Base-by-base conservation (phyloP, 2,888 invertebrate species). In the Mycogona germanica region DNA sequence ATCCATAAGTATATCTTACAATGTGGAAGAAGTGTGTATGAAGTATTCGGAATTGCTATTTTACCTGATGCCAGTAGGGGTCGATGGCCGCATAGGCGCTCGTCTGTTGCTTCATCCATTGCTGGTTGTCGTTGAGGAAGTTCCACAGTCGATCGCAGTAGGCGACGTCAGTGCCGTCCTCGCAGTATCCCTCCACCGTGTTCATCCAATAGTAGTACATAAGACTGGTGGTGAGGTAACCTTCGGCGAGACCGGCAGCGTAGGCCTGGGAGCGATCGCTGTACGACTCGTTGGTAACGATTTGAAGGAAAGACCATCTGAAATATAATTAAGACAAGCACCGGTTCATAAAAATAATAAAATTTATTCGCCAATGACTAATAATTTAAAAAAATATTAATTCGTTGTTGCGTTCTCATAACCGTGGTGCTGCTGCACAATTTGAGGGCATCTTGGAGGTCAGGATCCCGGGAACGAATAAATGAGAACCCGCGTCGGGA, bases 51-150 rank as follows among this genome's bases (percentile, higher is more conserved):
- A 2, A 3, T 3, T 37, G 37, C n/a, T 37, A 37, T 37, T 23
- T 42, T 25, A 88, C 81, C 73, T 91, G 88, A 69, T 88, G 85
- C 89, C 89, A 92, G 66, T 83, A 82, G 44, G 85, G 79, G 69
- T 81, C 79, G 5, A 65, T 72, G 60, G 63, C 63, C 61, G 69
- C 62, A 7, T 66, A 58, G 59, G 64, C 67, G 3, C 70, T 67
- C 1, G 82, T 79, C 60, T 76, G 74, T n/a, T 73, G 68, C 56
- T 77, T 74, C 67, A 81, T 78, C 66, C 75, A 78, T 25, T 75
- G 73, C 1, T 76, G 71, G 56, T 87, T 85, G 46, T 77, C 74
- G 2, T 76, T 73, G 23, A 89, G 72, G 64, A 78, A 79, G 44
- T 76, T 73, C 56, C 78, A 75, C 26, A 87, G 74, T 51, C 76